Conservation (phyloP, 2,888 invertebrate genomes). For the Megastigmus dorsalis region DNA sequence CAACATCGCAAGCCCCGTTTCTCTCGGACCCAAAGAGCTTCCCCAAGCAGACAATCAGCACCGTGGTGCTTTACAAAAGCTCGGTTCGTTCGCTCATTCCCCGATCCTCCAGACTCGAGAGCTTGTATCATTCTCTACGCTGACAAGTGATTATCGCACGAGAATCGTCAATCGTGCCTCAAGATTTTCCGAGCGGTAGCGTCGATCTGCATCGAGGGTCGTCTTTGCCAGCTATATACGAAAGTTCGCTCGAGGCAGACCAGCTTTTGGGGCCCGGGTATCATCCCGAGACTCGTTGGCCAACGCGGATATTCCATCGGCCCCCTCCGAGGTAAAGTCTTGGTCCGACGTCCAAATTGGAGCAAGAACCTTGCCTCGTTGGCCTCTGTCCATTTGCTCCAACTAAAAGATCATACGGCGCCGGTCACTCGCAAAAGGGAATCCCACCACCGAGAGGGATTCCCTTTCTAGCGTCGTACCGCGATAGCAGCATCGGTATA, state of each 20-base stretch:
- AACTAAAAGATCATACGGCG: neutral
- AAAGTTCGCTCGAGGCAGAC: conserved; percentile 7
- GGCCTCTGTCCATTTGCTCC: neutral
- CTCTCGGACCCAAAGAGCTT: too few species aligned
- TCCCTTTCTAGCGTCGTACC: conserved; percentile 18
- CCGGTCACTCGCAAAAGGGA: conserved; percentile 2
- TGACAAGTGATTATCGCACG: too few species aligned
- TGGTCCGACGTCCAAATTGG: conserved; percentile 38
- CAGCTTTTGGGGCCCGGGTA: too few species aligned
- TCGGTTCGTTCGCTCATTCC: neutral
- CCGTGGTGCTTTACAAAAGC: too few species aligned
- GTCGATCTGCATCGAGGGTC: neutral
- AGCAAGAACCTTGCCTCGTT: conserved; percentile 21
- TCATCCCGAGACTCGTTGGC: neutral
- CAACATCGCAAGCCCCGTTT: neutral
- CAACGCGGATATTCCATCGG: neutral
- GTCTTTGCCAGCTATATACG: conserved; percentile 22
- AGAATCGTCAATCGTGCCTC: neutral
- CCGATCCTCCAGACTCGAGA: neutral
- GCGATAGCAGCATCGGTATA: too few species aligned
- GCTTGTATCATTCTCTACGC: too few species aligned
- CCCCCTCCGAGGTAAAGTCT: conserved; percentile 7
- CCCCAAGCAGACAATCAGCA: too few species aligned
- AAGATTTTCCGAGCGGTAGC: neutral
- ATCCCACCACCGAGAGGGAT: conserved; percentile 43